Conservation (phyloP, 2,888 invertebrate species). For the Epiblema foenella region DNA sequence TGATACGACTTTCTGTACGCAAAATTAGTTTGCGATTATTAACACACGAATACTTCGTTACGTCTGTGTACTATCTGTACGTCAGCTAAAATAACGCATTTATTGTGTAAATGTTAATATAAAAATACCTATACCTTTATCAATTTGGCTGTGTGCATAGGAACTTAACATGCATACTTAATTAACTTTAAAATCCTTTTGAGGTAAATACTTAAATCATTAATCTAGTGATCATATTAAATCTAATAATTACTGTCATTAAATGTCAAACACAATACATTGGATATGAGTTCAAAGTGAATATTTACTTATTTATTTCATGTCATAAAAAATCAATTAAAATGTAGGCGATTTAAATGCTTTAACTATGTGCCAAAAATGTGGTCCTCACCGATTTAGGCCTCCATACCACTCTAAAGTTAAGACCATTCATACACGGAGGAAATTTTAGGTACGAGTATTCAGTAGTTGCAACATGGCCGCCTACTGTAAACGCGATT, state of each 20-base stretch:
- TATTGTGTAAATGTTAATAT: background rate
- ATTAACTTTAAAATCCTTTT: too few species aligned
- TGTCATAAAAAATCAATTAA: too few species aligned
- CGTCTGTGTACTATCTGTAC: too few species aligned
- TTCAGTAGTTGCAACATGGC: constrained; percentile 55
- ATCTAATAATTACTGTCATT: background rate
- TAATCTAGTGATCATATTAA: too few species aligned
- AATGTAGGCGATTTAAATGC: too few species aligned
- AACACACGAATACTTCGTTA: constrained; percentile 47
- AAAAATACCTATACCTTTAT: too few species aligned
- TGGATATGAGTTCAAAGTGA: constrained; percentile 6
- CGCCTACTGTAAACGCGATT: constrained; percentile 67
- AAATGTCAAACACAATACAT: constrained; percentile 1
- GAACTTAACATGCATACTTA: too few species aligned
- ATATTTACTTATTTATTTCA: too few species aligned
- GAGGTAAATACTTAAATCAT: too few species aligned
- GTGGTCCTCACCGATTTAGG: too few species aligned
- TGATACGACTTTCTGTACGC: constrained; percentile 47
- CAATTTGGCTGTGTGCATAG: too few species aligned
- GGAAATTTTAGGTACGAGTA: background rate
- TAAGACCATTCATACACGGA: background rate
- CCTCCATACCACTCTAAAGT: background rate
- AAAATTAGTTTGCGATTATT: constrained; percentile 64
- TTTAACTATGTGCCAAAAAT: too few species aligned
- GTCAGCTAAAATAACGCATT: background rate